A percentile compares a stretch with the other conserved stretches of the same genome.
phyloP scores from a whole-genome alignment of 2,113 vertebrate genomes.

The Nymphicus hollandicus region DNA sequence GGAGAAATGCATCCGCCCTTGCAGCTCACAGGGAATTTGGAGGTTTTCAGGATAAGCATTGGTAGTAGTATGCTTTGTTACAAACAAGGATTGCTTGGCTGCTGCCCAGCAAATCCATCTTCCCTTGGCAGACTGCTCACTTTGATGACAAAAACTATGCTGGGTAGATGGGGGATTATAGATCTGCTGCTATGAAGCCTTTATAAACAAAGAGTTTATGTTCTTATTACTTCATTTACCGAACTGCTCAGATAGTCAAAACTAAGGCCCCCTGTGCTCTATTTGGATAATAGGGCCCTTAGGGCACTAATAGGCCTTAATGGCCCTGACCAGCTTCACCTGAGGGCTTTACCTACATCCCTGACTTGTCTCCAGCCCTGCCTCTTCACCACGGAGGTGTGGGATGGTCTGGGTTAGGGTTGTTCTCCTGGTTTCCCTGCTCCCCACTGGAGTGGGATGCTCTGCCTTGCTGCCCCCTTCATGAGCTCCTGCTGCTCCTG shows the following conservation, averaged over 20 bases:
- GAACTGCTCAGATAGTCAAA: not conserved
- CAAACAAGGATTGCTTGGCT: not conserved
- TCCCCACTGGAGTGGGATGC: not conserved
- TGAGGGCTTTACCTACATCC: not conserved
- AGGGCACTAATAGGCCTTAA: not conserved
- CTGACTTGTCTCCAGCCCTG: not conserved
- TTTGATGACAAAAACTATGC: not conserved
- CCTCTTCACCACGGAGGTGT: rapidly evolving
- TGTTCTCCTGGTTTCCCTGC: not conserved
- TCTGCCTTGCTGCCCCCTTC: not conserved
- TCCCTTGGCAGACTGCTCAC: not conserved
- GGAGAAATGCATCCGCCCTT: not conserved
- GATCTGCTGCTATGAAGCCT: not conserved
- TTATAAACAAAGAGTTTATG: not conserved
- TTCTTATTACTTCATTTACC: not conserved
- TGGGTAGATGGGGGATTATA: not conserved
- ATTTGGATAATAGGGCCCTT: not conserved
- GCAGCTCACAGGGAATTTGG: not conserved
- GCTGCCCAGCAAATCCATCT: not conserved
- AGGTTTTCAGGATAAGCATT: not conserved
- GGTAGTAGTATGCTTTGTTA: not conserved
- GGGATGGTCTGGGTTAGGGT: no score
- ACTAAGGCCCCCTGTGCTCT: not conserved
- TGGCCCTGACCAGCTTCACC: not conserved
- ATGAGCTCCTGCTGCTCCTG: not conserved